Base-by-base conservation (phyloP, 2,797 vertebrate species). In the Enteromius unitaeniatus region DNA sequence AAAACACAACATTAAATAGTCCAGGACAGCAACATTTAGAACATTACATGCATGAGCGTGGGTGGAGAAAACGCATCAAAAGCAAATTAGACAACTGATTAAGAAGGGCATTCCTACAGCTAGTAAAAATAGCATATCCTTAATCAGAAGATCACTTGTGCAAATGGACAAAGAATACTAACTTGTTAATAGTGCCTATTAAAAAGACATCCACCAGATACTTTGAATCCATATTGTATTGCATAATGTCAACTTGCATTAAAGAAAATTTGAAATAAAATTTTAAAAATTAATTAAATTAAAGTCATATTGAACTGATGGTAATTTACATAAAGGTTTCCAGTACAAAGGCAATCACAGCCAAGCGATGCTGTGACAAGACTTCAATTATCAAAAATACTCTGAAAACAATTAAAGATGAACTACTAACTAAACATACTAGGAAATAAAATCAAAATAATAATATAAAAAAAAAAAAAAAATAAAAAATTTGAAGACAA, bases 241-340 rank as follows among this genome's bases (percentile, higher is more conserved):
- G n/a, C n/a, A n/a, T n/a, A n/a, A n/a, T n/a, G n/a, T n/a, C n/a
- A n/a, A n/a, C n/a, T n/a, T n/a, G n/a, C n/a, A n/a, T 86, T 60
- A 84, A 85, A 51, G 77, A 77, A 68, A 70, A 40, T 49, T 17
- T 4, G 68, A 65, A 65, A 75, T n/a, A 1, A 68, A 83, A 83
- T 34, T 34, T 34, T 3, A 34, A 34, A 34, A 34, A 34, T 34
- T 34, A 34, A 34, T n/a, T 34, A 34, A 19, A 81, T 40, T 40
- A 70, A 31, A 82, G 77, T 79, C 19, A 70, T 85, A 88, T 88
- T 88, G 87, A 86, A 88, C 87, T 51, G 68, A 58, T 79, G 40
- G 65, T 49, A 65, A 21, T 77, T 67, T 53, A 79, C 7, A 3
- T 23, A 17, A 74, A 34, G 49, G 21, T 42, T 58, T 70, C 58